Conservation (phyloP, 2,888 invertebrate genomes). For the Zhengitettix transpicula region DNA sequence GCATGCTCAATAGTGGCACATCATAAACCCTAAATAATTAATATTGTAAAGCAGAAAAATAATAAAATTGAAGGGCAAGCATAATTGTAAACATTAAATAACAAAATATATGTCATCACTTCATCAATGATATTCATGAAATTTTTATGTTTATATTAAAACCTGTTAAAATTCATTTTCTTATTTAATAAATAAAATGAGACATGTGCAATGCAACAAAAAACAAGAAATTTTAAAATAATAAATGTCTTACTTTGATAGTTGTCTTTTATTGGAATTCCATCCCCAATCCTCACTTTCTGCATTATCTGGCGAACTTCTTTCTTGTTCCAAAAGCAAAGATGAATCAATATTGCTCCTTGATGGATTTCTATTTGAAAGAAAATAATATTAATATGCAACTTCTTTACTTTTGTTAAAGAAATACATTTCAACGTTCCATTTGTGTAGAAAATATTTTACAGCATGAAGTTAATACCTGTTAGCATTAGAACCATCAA, state of each 20-base stretch:
- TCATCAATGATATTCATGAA: no score
- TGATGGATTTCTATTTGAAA: not conserved
- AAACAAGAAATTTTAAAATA: no score
- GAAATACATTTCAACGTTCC: not conserved
- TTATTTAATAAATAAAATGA: no score
- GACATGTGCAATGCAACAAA: no score
- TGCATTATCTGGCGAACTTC: slow-evolving; percentile 2
- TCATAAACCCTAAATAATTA: no score
- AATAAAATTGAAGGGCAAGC: no score
- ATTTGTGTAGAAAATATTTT: not conserved
- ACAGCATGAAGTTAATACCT: not conserved
- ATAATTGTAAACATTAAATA: no score
- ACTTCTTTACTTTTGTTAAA: not conserved
- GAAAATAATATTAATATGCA: not conserved
- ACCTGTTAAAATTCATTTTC: no score
- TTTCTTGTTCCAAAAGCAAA: slow-evolving; percentile 3
- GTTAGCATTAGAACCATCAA: slow-evolving; percentile 19
- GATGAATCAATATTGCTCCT: not conserved
- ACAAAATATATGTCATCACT: no score
- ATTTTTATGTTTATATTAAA: no score
- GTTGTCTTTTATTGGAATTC: slow-evolving; percentile 2
- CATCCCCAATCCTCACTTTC: slow-evolving; percentile 8
- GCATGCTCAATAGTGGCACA: no score
- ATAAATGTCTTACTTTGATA: slow-evolving; percentile 1
- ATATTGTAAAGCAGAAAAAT: no score